Evolutionary conservation across 23 tunicate genomes (phyloP), one percentile per base, ranked within the genome.

Genomic region (Oikopleura dioica): DNA sequence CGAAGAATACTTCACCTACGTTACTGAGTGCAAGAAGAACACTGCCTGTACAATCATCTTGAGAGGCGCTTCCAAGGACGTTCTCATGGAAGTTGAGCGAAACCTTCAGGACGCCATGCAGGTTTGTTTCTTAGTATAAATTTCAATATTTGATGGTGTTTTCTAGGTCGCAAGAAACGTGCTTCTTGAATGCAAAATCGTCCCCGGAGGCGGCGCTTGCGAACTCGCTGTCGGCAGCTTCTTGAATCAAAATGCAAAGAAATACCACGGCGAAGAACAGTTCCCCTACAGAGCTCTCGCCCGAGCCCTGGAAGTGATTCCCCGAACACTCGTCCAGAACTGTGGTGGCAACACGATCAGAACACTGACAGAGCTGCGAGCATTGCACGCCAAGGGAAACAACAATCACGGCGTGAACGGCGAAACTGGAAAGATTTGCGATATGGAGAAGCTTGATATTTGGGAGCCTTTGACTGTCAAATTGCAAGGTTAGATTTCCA

Each of bases 161-260:
- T n/a, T n/a, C n/a, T n/a, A n/a, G n/a, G 96, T 89, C 50, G 88
- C 83, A 29, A 80, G 96, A 35, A 89, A 89, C 55, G 96, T 89
- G 38, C 84, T 89, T 89, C 82, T 89, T 35, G 81, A 89, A 67
- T 85, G 89, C 0, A 81, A 79, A 38, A 80, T 89, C 35, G 79
- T 89, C 4, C 86, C 96, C 35, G 96, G 96, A n/a, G 96, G 96
- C 69, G 96, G 96, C 79, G 96, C 96, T 68, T 83, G 84, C 36
- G 96, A 89, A 75, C 79, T 89, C 89, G 89, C 96, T 33, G 89
- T 89, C 24, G 86, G 21, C 23, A 50, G 23, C 23, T 50, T 16
- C 23, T 16, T 16, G 23, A 50, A 50, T 23, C 59, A 16, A 16
- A 50, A 16, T 50, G 59, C 59, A 50, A 16, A 50, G 23, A 50